Evolutionary conservation across 2,113 vertebrate species (phyloP).

Genomic region (Xenus cinereus): DNA sequence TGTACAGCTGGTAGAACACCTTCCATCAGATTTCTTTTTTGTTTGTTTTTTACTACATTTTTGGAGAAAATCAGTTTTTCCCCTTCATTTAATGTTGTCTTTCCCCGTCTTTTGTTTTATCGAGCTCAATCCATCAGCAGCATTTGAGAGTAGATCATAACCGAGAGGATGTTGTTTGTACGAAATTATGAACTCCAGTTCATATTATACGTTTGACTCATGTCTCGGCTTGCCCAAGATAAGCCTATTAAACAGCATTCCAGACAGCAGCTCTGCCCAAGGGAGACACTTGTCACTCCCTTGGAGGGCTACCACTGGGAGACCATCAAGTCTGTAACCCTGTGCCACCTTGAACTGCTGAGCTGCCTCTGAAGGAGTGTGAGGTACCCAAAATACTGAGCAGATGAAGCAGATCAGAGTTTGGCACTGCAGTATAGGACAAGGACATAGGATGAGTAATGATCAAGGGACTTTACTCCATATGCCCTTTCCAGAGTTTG

Average conservation of each 20-base stretch:
- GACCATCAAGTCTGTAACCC: neutral
- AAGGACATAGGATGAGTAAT: neutral
- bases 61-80: neutral
- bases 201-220: neutral
- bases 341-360: neutral
- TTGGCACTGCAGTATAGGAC: neutral
- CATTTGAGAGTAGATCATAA: neutral
- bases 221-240: constrained; percentile 52
- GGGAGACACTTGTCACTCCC: constrained; percentile 3
- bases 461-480: neutral
- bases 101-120: neutral
- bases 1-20: neutral
- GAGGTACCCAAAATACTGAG: neutral
- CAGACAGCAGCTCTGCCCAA: constrained; percentile 41
- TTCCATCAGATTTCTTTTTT: neutral
- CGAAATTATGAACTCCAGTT: neutral
- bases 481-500: neutral
- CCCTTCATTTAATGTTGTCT: neutral
- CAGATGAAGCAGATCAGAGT: neutral
- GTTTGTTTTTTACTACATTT: neutral
- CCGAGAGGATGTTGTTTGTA: neutral
- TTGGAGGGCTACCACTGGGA: neutral
- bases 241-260: constrained; percentile 54
- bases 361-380: neutral
- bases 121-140: neutral